A percentile compares a stretch with the other conserved stretches of the same genome.
Evolutionary conservation across 2,113 vertebrate species (phyloP).

Genomic region (Macroglossus sobrinus): DNA sequence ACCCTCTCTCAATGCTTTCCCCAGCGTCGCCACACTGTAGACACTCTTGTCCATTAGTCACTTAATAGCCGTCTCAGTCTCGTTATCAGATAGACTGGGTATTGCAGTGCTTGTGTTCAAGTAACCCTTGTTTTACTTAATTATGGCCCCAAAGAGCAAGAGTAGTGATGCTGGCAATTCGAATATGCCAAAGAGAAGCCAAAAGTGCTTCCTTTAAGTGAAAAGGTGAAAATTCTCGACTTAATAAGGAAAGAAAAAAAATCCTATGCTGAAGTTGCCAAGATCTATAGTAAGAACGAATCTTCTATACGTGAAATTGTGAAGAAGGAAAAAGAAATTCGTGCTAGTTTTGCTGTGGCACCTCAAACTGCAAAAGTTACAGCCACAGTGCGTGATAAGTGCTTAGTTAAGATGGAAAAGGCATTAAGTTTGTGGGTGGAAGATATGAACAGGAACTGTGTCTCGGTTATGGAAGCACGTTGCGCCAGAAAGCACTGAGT

Average conservation of each 20-base stretch:
- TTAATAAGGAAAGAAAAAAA: neutral
- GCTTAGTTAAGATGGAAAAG: neutral
- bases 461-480: neutral
- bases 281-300: neutral
- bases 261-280: neutral
- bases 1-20: neutral
- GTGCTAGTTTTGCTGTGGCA: neutral
- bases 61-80: neutral
- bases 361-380: neutral
- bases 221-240: neutral
- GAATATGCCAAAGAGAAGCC: neutral
- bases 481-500: neutral
- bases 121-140: neutral
- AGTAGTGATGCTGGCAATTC: neutral
- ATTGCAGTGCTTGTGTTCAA: neutral
- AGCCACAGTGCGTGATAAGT: neutral
- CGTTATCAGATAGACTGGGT: neutral
- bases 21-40: neutral
- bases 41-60: neutral
- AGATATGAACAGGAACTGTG: neutral
- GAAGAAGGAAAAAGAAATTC: neutral
- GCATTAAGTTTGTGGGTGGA: neutral
- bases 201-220: neutral
- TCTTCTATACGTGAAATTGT: neutral
- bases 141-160: neutral